Base-by-base conservation (phyloP, 1,140 invertebrate species). In the Xylocopa sonorina region DNA sequence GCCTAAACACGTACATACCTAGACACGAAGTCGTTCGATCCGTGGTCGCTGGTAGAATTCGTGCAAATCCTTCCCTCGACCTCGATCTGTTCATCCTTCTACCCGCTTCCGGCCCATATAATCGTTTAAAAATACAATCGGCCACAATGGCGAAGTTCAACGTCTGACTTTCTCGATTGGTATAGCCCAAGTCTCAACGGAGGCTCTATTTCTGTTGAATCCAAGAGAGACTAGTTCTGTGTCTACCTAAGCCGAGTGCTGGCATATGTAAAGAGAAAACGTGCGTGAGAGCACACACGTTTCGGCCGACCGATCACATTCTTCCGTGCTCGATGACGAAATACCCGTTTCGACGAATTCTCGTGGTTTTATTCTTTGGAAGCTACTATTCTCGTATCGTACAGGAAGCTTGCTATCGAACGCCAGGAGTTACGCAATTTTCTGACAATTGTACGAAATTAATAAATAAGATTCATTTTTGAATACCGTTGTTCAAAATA, bases 1-100 rank as follows among this genome's bases (percentile, higher is more conserved):
- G 74, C 32, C 16, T 12, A 4, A 34, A 38, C 74, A 77, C 74
- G 74, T 76, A n/a, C n/a, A n/a, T n/a, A n/a, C n/a, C n/a, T n/a
- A 58, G 9, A 21, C 27, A 32, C 5, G 7, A 41, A 43, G 12
- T 34, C 32, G 53, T 41, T 69, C 29, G 16, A 32, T 21, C 10
- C 64, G 48, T 14, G 41, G 62, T 10, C 27, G 18, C 16, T 9
- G 14, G 12, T 58, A 29, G 41, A 77, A 68, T 77, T 77, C n/a
- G 41, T 69, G 64, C 64, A 68, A 58, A 57, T 69, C 10, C 6
- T n/a, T 24, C 16, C 2, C 27, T 24, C n/a, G 27, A 34, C 27
- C 32, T 27, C 18, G 7, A 50, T 58, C n/a, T 4, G 14, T 48
- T 66, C 63, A 41, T 58, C 18, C 41, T 38, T 18, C 29, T 16